phyloP scores from a whole-genome alignment of 1,140 invertebrate genomes.

The Paracyclopina nana region DNA sequence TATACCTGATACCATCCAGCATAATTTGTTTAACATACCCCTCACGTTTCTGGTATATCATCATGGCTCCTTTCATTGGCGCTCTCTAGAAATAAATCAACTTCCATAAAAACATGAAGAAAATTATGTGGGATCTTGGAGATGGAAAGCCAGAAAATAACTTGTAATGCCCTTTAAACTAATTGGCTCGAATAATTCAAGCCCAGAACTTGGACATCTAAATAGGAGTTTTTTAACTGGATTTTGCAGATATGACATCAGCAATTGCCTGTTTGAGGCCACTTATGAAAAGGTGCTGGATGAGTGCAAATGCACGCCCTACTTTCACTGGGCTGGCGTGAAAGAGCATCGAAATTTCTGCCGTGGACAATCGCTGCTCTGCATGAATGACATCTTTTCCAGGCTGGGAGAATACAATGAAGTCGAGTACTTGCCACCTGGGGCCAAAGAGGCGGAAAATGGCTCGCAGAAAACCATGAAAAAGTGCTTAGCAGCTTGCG shows the following conservation, averaged over 20 bases:
- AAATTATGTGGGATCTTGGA: too few relatives aligned
- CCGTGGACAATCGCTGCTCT: background rate
- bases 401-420: constrained; percentile 7
- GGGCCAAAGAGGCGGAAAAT: background rate
- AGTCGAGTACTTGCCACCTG: background rate
- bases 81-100: too few relatives aligned
- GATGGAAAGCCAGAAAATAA: too few relatives aligned
- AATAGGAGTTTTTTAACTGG: too few relatives aligned
- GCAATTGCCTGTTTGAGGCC: constrained; percentile 7
- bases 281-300: constrained; percentile 8
- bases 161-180: too few relatives aligned
- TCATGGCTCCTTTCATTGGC: too few relatives aligned
- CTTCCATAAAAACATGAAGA: too few relatives aligned
- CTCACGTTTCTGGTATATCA: too few relatives aligned
- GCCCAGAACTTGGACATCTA: too few relatives aligned
- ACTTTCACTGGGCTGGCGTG: background rate
- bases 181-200: too few relatives aligned
- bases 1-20: too few relatives aligned
- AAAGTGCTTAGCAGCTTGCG: constrained; percentile 4
- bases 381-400: constrained; percentile 4
- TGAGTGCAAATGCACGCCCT: constrained; percentile 1
- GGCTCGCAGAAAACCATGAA: background rate
- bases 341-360: background rate
- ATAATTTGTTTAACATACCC: too few relatives aligned
- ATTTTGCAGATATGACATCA: background rate